Conservation (phyloP, 2,888 invertebrate genomes). For the Itoplectis maculator region DNA sequence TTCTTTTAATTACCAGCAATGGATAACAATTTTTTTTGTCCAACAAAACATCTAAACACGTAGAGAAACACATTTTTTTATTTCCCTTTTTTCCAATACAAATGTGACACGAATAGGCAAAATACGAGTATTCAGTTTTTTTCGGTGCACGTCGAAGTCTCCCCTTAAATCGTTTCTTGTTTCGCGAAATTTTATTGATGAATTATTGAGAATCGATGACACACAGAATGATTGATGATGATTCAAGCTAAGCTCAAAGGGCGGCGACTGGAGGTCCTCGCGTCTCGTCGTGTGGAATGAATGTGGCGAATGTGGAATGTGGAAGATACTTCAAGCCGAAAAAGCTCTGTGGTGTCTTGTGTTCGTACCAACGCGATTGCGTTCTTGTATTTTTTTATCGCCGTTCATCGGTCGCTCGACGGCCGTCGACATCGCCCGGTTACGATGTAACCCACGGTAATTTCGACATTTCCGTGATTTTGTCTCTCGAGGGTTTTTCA, state of each 20-base stretch:
- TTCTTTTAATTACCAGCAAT: too few relatives aligned
- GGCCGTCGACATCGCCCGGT: slow-evolving; percentile 18
- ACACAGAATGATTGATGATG: slow-evolving; percentile 44
- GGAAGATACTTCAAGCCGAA: slow-evolving; percentile 18
- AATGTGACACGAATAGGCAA: too few relatives aligned
- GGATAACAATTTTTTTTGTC: too few relatives aligned
- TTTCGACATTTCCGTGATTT: not conserved
- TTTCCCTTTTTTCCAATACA: not conserved
- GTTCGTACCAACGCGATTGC: not conserved
- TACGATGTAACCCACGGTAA: slow-evolving; percentile 39
- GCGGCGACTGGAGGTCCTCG: slow-evolving; percentile 1
- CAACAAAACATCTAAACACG: too few relatives aligned
- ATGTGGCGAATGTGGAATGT: slow-evolving; percentile 28
- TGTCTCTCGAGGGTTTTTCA: not conserved
- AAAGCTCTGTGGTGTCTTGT: slow-evolving; percentile 26
- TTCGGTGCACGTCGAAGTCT: not conserved
- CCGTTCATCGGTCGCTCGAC: slow-evolving; percentile 11
- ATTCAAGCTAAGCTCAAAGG: slow-evolving; percentile 52
- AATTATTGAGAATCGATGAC: slow-evolving; percentile 7
- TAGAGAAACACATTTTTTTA: too few relatives aligned
- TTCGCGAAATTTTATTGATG: not conserved
- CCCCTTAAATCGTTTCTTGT: not conserved
- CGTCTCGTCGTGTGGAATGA: slow-evolving; percentile 35
- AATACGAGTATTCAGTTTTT: too few relatives aligned
- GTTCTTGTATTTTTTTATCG: not conserved